A percentile compares a stretch with the other conserved stretches of the same genome.
Conservation (phyloP, 2,888 invertebrate genomes). For the Caenorhabditis sp. region DNA sequence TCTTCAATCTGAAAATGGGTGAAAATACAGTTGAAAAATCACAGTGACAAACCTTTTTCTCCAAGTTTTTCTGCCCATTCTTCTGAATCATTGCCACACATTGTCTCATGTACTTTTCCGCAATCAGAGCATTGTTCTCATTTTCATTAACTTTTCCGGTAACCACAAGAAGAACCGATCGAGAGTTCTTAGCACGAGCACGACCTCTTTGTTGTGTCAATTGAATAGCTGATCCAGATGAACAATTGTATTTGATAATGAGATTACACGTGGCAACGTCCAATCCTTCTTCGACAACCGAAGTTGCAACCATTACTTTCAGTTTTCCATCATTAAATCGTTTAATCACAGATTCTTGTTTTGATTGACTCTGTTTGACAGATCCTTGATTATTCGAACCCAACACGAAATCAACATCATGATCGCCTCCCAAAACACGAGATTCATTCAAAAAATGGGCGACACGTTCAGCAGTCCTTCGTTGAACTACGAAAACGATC, state of each 20-base stretch:
- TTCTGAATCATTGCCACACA: conserved; percentile 27
- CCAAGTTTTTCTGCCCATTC: conserved; percentile 10
- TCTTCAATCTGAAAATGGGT: neutral
- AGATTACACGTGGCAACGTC: conserved; percentile 67
- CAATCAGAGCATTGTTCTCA: conserved; percentile 48
- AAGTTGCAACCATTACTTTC: conserved; percentile 62
- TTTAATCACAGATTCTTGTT: neutral
- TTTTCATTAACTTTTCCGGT: conserved; percentile 43
- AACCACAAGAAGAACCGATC: conserved; percentile 60
- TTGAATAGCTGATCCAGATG: conserved; percentile 57
- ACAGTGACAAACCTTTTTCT: neutral
- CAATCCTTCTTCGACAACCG: conserved; percentile 69
- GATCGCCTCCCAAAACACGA: conserved; percentile 5
- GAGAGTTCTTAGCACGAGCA: conserved; percentile 62
- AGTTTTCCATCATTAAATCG: conserved; percentile 50
- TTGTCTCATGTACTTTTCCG: conserved; percentile 25
- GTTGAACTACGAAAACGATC: conserved; percentile 50
- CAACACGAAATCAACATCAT: neutral
- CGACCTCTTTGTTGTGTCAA: conserved; percentile 59
- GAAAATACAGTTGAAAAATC: neutral
- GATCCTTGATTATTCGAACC: conserved; percentile 25
- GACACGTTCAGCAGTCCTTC: conserved; percentile 43
- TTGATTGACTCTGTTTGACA: conserved; percentile 17
- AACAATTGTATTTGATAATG: conserved; percentile 68
- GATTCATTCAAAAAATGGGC: conserved; percentile 33